phyloP scores from a whole-genome alignment of 2,113 vertebrate genomes.

The Ictalurus punctatus region DNA sequence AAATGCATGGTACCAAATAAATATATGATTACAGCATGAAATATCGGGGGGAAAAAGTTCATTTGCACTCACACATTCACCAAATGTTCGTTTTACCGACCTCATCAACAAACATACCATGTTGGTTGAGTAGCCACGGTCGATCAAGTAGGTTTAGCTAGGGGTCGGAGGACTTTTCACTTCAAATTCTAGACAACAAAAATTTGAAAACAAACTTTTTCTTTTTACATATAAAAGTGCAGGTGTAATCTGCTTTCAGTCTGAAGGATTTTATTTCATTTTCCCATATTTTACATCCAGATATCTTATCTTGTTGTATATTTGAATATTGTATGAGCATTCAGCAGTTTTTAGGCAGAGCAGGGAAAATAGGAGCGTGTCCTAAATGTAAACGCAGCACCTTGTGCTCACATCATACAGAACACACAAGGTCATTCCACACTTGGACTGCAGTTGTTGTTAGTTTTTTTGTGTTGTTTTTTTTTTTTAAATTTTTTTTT shows the following conservation, averaged over 20 bases:
- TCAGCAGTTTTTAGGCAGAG: slow-evolving; percentile 9
- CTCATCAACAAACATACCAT: not conserved
- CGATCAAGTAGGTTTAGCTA: not conserved
- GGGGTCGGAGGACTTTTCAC: not conserved
- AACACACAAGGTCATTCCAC: slow-evolving; percentile 23
- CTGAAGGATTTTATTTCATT: not conserved
- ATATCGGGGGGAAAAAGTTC: not conserved
- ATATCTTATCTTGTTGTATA: not conserved
- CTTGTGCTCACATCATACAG: slow-evolving; percentile 25
- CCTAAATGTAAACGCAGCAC: slow-evolving; percentile 17
- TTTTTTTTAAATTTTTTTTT: not conserved
- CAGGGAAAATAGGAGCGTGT: not conserved
- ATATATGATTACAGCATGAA: not conserved
- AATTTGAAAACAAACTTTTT: not conserved
- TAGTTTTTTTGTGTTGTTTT: too few relatives aligned
- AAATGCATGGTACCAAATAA: not conserved
- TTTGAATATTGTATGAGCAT: slow-evolving; percentile 35
- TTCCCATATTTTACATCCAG: not conserved
- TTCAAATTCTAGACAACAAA: not conserved
- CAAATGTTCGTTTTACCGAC: not conserved
- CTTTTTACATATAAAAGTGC: not conserved
- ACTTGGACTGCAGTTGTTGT: not conserved
- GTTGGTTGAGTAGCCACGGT: not conserved
- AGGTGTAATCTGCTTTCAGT: not conserved
- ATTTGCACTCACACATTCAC: not conserved